Conservation (phyloP, 2,888 invertebrate genomes). For the Leptarthrus brevirostris region DNA sequence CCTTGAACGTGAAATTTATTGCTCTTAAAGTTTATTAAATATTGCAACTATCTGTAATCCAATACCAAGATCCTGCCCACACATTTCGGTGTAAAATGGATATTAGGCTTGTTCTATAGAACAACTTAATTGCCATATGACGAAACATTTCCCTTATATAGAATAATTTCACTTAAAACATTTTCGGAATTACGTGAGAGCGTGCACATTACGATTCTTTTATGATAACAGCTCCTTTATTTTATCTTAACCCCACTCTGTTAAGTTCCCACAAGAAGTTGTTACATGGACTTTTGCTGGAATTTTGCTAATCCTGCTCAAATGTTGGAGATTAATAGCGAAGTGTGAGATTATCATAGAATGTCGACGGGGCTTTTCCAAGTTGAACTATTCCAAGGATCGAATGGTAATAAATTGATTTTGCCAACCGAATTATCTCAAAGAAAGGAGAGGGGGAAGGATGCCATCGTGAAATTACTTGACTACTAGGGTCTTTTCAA, state of each 20-base stretch:
- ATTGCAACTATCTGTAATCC: no score
- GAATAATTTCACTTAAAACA: no score
- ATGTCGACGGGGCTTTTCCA: neutral
- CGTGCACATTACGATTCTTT: no score
- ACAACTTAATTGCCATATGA: no score
- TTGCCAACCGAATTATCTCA: conserved; percentile 47
- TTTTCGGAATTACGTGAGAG: no score
- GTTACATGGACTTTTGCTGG: neutral
- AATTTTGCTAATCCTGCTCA: conserved; percentile 36
- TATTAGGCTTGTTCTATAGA: no score
- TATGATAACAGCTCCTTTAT: no score
- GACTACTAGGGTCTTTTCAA: conserved; percentile 34
- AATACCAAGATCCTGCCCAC: no score
- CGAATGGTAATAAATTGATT: conserved; percentile 48
- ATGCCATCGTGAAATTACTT: conserved; percentile 37
- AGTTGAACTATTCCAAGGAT: conserved; percentile 20
- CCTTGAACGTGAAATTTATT: no score
- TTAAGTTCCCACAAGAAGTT: conserved; percentile 10
- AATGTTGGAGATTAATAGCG: conserved; percentile 27
- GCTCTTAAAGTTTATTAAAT: no score
- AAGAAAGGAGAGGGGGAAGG: conserved; percentile 30
- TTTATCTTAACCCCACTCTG: neutral
- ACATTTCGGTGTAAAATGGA: no score
- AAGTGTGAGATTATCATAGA: conserved; percentile 24
- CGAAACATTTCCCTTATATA: no score